Percentiles rank a stretch among this genome's conserved stretches.
Conservation (phyloP, 2,797 vertebrate species). For the Smutsia temminckii region DNA sequence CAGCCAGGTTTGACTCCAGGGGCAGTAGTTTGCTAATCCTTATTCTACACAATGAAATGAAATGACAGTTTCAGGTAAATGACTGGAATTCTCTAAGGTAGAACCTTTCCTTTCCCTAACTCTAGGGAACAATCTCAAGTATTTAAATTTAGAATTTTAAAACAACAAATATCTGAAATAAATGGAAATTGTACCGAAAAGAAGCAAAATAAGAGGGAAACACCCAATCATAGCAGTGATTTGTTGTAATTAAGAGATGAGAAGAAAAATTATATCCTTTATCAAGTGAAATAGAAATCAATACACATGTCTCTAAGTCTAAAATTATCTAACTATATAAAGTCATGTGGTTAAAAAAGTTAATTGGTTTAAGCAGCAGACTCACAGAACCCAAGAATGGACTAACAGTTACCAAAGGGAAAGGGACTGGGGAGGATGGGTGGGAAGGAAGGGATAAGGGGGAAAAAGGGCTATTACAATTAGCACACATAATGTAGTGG, state of each 20-base stretch:
- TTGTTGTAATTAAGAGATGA: conserved; percentile 40
- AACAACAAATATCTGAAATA: neutral
- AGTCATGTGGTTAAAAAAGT: conserved; percentile 14
- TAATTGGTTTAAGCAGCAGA: neutral
- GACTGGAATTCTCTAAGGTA: conserved; percentile 12
- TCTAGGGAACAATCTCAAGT: neutral
- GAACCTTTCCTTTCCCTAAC: neutral
- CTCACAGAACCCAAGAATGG: too few relatives aligned
- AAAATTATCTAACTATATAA: neutral
- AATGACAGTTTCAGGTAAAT: conserved; percentile 2
- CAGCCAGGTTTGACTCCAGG: neutral
- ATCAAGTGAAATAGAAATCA: neutral
- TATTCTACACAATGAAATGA: neutral
- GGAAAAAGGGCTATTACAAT: too few relatives aligned
- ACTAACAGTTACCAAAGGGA: too few relatives aligned
- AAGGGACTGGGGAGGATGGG: too few relatives aligned
- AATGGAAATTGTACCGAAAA: conserved; percentile 20
- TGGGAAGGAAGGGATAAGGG: too few relatives aligned
- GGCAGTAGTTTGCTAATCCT: neutral
- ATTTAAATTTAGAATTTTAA: conserved; percentile 49
- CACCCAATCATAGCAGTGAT: neutral
- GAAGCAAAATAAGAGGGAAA: neutral
- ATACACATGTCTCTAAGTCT: neutral
- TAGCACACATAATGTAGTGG: too few relatives aligned
- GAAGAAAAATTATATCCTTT: neutral